Evolutionary conservation across 2,888 invertebrate species (phyloP), one percentile per base, ranked within the genome.

Genomic region (Trissolcus brochymenae): DNA sequence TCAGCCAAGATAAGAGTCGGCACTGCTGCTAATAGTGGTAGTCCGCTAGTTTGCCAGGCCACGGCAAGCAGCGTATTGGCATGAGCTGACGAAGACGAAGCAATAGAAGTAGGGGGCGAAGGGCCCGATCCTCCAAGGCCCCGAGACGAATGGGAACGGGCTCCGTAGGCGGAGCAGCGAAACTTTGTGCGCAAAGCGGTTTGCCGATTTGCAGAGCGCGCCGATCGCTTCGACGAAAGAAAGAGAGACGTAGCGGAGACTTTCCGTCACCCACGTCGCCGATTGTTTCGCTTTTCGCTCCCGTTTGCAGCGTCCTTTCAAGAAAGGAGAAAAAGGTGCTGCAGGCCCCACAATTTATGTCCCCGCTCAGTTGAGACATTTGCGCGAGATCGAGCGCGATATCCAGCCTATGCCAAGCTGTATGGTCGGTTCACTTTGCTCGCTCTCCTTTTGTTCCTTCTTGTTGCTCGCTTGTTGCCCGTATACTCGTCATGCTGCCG

Each of bases 321-420:
- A 46, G 73, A 75, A 81, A 81, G 81, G 81, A 80, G 77, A 74
- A 74, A 72, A 77, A 81, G 82, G 25, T 4, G 25, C 25, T 25
- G 25, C 6, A 6, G 25, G 80, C 35, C 81, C 81, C 68, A 85
- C 84, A 86, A 88, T 88, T 88, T 88, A 88, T 88, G 85, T 84
- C 81, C 79, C 79, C 82, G 82, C 83, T 83, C 86, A 87, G 87
- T 88, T 87, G 87, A 88, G 87, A 88, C 87, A 87, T 88, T 88
- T 86, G 86, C 86, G 85, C 82, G 83, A 88, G 86, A 86, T 86
- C 84, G 83, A 84, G 81, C 81, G 82, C 83, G 84, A 84, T 85
- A 84, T 70, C 80, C 78, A 75, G 79, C 73, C 77, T 82, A 83
- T 82, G 82, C 82, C 80, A 71, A 81, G 78, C 79, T 11, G 9